Base-by-base conservation (phyloP, 2,113 vertebrate genomes). In the Colinus virginianus region DNA sequence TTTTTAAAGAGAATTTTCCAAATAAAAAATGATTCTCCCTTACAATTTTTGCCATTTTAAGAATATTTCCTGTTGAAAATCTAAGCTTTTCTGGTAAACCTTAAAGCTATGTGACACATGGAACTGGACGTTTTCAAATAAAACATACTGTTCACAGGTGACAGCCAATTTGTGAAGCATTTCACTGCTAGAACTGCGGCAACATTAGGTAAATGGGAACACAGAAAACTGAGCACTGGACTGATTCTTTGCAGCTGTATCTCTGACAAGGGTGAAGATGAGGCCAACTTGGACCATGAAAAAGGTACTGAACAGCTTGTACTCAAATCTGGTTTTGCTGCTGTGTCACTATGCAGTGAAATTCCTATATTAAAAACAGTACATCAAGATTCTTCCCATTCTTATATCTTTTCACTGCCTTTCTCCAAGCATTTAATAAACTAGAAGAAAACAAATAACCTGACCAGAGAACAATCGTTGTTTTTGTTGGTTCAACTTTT, bases 191-290 rank as follows among this genome's bases (percentile, higher is more conserved):
- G 42, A 46, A 67, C 13, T 78, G 55, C 48, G 28, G 45, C 25
- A 69, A n/a, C 26, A 34, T 46, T 46, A 78, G 21, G 46, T 78
- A 88, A 80, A 75, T 30, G 38, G 74, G 86, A 94, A 62, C 56
- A 87, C n/a, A 91, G 81, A 80, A 87, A 87, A 87, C 0, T 59
- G 46, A 81, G 67, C 46, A 64, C 58, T 49, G 19, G 45, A 49
- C 55, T 90, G 92, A 91, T 87, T 87, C 43, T 68, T 83, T 84
- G 68, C 90, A 91, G 88, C 92, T 91, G 88, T 61, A 68, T 89
- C 70, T 81, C 34, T 56, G 58, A 84, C 43, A 45, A 51, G 14
- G 23, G 38, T 75, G 45, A 87, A 71, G 67, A 93, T 23, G 77
- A 87, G 78, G 82, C 85, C 78, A 93, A 64, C 43, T 61, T 85